Evolutionary conservation across 2,888 invertebrate species (phyloP).

Genomic region (Colletes collaris): DNA sequence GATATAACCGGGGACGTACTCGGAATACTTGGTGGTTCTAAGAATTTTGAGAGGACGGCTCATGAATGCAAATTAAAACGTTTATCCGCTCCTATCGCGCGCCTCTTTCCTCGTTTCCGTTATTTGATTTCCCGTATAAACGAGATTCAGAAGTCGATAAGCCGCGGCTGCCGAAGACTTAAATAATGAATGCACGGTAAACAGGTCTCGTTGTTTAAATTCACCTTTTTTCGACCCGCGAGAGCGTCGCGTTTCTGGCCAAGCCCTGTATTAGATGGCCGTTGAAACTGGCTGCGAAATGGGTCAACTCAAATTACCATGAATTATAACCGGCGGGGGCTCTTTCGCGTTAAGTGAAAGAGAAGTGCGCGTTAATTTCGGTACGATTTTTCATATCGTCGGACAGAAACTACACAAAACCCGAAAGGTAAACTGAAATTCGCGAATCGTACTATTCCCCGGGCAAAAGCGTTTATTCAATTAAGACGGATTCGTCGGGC

Average conservation of each 20-base stretch:
- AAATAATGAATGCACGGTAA: slow-evolving; percentile 48
- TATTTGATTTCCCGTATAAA: slow-evolving; percentile 60
- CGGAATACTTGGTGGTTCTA: slow-evolving; percentile 74
- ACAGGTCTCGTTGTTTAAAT: slow-evolving; percentile 28
- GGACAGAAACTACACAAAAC: slow-evolving; percentile 16
- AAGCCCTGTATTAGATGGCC: slow-evolving; percentile 18
- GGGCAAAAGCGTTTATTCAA: slow-evolving; percentile 32
- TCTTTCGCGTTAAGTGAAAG: slow-evolving; percentile 16
- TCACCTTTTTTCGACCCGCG: neutral
- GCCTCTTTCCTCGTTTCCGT: slow-evolving; percentile 51
- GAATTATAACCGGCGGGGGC: slow-evolving; percentile 13
- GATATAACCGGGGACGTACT: slow-evolving; percentile 73
- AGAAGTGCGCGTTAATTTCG: slow-evolving; percentile 26
- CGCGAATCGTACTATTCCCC: neutral
- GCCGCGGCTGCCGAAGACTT: slow-evolving; percentile 19
- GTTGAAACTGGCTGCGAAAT: slow-evolving; percentile 12
- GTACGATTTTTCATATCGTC: slow-evolving; percentile 33
- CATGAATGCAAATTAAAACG: slow-evolving; percentile 82
- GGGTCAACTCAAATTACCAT: slow-evolving; percentile 25
- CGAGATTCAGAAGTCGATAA: slow-evolving; percentile 61
- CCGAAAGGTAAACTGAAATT: slow-evolving; percentile 27
- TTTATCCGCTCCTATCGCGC: slow-evolving; percentile 63
- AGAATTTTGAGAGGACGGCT: slow-evolving; percentile 77
- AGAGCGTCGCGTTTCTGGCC: neutral
- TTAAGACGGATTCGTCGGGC: slow-evolving; percentile 32